Base-by-base conservation (phyloP, 2,797 vertebrate genomes). In the Bovichtus variegatus region DNA sequence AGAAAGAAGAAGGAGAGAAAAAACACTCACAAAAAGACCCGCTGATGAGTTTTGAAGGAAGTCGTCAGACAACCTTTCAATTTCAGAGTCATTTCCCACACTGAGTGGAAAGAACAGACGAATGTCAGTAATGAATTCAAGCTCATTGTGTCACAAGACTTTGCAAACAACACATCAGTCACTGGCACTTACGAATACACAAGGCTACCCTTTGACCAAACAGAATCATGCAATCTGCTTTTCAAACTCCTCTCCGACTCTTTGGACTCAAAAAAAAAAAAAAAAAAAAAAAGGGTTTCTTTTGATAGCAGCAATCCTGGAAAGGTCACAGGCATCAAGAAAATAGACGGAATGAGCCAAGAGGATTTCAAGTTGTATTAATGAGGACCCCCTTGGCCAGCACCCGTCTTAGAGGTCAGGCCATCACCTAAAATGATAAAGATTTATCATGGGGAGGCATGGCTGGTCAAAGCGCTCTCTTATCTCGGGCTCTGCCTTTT, bases 361-460 rank as follows among this genome's bases (percentile, higher is more conserved):
- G 88, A 93, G 91, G 89, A 93, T 95, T 93, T 93, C 92, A 95
- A 96, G 94, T 91, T 95, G 94, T 95, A 96, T 96, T 96, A 96
- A 96, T 95, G 95, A 95, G 93, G 83, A 91, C 88, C 91, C 83
- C 87, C 90, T 93, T 74, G 85, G 85, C 94, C 92, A 82, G 90
- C 89, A 87, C 68, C 89, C 89, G 53, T 93, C 91, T 93, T 92
- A 94, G 94, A 96, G 95, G 94, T 95, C 93, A 95, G 89, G 82
- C 94, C 94, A 95, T 96, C 95, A 95, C 92, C 94, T 92, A 94
- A 95, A 95, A 95, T 94, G 94, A 95, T 96, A 94, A 95, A 96
- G 94, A 95, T 95, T 94, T 95, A 95, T 96, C 92, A 93, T 83
- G 86, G 91, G 88, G 86, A 93, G 92, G 87, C 85, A 78, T 87